Evolutionary conservation across 2,888 invertebrate genomes (phyloP).

Genomic region (Orthonychiurus folsomi): DNA sequence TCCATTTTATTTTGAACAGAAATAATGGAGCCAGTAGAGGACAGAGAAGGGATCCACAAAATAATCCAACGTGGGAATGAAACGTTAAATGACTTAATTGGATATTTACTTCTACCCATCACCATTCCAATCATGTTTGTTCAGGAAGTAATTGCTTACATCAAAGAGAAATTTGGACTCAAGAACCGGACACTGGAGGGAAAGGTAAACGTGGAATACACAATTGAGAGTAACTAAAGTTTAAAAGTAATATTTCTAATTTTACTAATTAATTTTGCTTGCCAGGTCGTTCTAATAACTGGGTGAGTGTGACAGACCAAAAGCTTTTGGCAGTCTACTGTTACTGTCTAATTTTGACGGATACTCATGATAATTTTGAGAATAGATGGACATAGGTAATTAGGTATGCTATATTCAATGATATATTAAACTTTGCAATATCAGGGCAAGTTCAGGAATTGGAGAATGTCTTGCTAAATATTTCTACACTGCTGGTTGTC

Average conservation of each 20-base stretch:
- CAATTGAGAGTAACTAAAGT: background rate
- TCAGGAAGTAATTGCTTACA: slow-evolving; percentile 28
- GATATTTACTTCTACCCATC: slow-evolving; percentile 26
- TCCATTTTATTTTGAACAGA: no score
- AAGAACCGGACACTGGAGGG: slow-evolving; percentile 30
- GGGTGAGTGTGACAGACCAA: no score
- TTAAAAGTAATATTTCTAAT: no score
- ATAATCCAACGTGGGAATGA: no score
- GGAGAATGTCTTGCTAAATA: slow-evolving; percentile 82
- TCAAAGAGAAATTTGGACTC: slow-evolving; percentile 23
- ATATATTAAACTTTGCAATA: no score
- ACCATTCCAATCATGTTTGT: slow-evolving; percentile 31
- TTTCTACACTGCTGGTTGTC: slow-evolving; percentile 75
- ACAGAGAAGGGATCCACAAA: no score
- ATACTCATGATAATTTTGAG: no score
- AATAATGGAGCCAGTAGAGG: no score
- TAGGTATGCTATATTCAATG: no score
- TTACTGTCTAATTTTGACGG: no score
- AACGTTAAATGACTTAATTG: slow-evolving; percentile 9
- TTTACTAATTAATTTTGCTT: background rate
- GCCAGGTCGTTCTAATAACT: slow-evolving; percentile 81
- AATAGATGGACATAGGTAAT: no score
- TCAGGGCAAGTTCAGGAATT: slow-evolving; percentile 85
- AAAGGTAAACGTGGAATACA: slow-evolving; percentile 21
- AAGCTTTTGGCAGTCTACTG: no score